Evolutionary conservation across 2,888 invertebrate genomes (phyloP), one percentile per base, ranked within the genome.

Genomic region (Neuroscelio doddi): DNA sequence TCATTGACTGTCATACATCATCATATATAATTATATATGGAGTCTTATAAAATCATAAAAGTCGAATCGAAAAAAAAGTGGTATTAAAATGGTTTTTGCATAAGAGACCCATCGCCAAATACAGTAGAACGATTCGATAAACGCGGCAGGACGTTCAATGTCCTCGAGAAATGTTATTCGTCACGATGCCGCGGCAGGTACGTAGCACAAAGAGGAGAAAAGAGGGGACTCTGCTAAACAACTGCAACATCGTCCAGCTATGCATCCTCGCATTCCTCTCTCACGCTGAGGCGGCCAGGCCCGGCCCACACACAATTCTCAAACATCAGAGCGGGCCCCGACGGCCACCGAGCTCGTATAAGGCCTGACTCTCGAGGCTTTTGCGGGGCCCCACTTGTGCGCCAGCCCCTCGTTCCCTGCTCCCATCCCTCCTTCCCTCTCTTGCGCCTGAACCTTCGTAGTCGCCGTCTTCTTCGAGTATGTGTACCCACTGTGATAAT

Each of bases 231-330:
- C 46, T 27, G 34, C 14, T 46, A 34, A 46, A 46, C 46, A 45
- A 30, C 45, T 29, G 29, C 15, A 76, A 77, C 78, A 78, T 76
- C 73, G 75, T 76, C 76, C 73, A 72, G 70, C 80, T 78, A 80
- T 80, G 81, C 80, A 80, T 79, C 77, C 76, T 56, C 76, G 80
- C 81, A 82, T 82, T 82, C 81, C 81, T 81, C 81, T 81, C 81
- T 82, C 81, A 82, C 81, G 81, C 81, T 81, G 77, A 70, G 77
- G 38, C 38, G 17, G 38, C 38, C 38, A 17, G 72, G 73, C 73
- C 38, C 45, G 49, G 62, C 55, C 62, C 51, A 58, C 59, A 62
- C 42, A 17, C 12, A 9, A 5, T 24, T 3, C 39, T 34, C 10
- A 24, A 38, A 50, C 26, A 24, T 38, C 24, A 46, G 42, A 34